Conservation (phyloP, 1,140 invertebrate species). For the Eufriesea mexicana region DNA sequence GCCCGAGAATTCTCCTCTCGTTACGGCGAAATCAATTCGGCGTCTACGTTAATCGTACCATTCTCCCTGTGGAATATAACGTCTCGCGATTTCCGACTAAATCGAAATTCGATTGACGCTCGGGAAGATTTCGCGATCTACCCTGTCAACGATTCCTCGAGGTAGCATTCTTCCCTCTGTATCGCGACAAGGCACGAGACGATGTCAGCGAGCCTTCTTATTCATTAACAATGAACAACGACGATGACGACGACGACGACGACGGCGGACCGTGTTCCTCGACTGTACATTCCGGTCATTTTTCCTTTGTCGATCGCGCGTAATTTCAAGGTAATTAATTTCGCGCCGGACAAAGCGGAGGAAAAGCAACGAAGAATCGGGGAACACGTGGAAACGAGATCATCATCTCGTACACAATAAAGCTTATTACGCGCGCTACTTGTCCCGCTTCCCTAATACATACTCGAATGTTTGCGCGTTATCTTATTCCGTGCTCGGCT, state of each 20-base stretch:
- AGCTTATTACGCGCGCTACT: conserved; percentile 43
- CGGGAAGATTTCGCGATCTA: background rate
- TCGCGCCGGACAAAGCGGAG: background rate
- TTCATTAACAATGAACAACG: background rate
- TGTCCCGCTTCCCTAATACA: conserved; percentile 25
- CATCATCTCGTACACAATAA: conserved; percentile 41
- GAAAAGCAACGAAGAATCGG: background rate
- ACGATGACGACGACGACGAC: too few species aligned
- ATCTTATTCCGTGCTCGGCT: conserved; percentile 5
- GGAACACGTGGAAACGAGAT: conserved; percentile 9
- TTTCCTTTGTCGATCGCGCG: background rate
- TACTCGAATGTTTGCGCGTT: conserved; percentile 33
- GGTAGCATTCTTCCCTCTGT: too few species aligned
- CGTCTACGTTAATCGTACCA: conserved; percentile 50
- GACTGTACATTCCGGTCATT: background rate
- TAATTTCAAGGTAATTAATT: conserved; percentile 42
- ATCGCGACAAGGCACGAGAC: too few species aligned
- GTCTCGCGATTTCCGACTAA: conserved; percentile 3
- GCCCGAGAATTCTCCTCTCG: conserved; percentile 39
- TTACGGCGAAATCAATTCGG: conserved; percentile 60
- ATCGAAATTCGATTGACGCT: conserved; percentile 27
- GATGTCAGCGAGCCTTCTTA: too few species aligned
- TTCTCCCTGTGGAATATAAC: background rate
- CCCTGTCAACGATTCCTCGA: background rate
- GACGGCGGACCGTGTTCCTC: too few species aligned